Conservation (phyloP, 2,888 invertebrate species). For the Lissonota sp. region DNA sequence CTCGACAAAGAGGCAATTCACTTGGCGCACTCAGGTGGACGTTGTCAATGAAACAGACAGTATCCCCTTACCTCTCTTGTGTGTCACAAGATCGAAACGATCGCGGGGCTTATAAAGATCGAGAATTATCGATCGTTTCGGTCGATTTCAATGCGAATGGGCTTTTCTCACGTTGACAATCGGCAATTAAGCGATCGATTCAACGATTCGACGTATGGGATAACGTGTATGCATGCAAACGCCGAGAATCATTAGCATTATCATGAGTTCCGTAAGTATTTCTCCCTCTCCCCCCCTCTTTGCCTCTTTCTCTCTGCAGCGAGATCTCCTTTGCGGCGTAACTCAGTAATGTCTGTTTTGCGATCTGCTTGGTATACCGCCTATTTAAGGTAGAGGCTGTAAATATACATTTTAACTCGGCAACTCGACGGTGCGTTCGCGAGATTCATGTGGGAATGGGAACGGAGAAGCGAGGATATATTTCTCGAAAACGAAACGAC, state of each 20-base stretch:
- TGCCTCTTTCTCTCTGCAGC: constrained; percentile 37
- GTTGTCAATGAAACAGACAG: not conserved
- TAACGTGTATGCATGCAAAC: constrained; percentile 49
- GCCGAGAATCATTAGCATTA: constrained; percentile 65
- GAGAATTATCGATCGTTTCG: constrained; percentile 59
- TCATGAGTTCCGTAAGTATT: constrained; percentile 57
- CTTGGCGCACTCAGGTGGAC: constrained; percentile 10
- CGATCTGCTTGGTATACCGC: constrained; percentile 24
- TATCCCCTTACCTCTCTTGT: not conserved
- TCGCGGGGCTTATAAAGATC: constrained; percentile 57
- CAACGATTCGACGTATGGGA: constrained; percentile 58
- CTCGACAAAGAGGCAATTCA: constrained; percentile 38
- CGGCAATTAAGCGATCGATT: constrained; percentile 67
- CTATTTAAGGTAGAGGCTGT: constrained; percentile 34
- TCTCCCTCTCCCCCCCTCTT: constrained; percentile 7
- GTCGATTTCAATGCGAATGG: constrained; percentile 44
- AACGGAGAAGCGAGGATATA: not conserved
- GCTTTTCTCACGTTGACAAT: constrained; percentile 65
- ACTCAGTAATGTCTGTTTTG: constrained; percentile 44
- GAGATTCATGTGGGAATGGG: constrained; percentile 55
- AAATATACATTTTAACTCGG: constrained; percentile 33
- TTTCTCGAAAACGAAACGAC: not conserved
- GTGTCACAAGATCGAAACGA: constrained; percentile 36
- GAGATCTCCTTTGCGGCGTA: constrained; percentile 57
- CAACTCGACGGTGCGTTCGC: not conserved